Conservation (phyloP, 1,140 invertebrate species). For the Wiebesia pumilae region DNA sequence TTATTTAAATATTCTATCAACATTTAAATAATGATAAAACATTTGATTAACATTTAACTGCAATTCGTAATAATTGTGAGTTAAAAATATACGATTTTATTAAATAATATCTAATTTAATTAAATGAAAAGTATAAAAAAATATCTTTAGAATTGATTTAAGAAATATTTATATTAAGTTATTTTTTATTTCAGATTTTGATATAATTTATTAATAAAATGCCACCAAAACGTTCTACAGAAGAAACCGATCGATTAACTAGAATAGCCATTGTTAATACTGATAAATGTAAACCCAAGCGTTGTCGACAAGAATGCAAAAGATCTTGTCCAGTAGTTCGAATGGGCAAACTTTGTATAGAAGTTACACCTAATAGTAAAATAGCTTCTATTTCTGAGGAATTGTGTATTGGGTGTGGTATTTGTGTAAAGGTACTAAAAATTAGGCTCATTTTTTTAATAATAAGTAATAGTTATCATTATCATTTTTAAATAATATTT, state of each 20-base stretch:
- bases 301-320: constrained; percentile 99
- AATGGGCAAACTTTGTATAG: constrained; percentile 99
- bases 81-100: constrained; percentile 13
- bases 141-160: background rate
- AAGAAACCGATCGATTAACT: constrained; percentile 93
- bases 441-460: constrained; percentile 5
- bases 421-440: constrained; percentile 89
- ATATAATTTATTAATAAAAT: constrained; percentile 69
- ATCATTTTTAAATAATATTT: background rate
- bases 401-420: constrained; percentile 99
- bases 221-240: constrained; percentile 84
- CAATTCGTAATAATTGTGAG: background rate
- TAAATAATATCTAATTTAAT: background rate
- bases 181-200: constrained; percentile 38
- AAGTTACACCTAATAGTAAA: constrained; percentile 97
- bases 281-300: constrained; percentile 99
- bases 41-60: background rate
- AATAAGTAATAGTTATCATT: constrained; percentile 30
- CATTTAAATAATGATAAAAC: background rate
- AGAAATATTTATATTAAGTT: background rate
- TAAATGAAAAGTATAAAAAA: background rate
- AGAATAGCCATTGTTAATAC: constrained; percentile 98
- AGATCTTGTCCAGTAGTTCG: constrained; percentile 98
- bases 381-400: constrained; percentile 99
- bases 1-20: background rate